These are phyloP conservation scores for Hypomecis punctinalis DNA, from an alignment of 2,888 invertebrate species.

Conservation along the genomic window DNA sequence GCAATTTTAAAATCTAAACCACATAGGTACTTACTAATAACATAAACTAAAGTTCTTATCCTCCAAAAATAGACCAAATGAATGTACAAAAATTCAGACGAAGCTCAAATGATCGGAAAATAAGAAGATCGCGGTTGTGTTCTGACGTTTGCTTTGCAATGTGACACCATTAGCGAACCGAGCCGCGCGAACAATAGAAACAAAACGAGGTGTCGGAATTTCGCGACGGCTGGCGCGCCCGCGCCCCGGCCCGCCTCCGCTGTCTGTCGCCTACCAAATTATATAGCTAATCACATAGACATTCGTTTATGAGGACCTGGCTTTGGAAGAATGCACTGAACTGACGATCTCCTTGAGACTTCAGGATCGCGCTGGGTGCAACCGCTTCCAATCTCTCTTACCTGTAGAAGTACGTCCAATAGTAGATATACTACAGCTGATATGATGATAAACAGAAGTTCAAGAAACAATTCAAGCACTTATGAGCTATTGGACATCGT, in stretches of 20 bases:
- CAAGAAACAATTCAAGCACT: no score
- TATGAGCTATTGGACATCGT: no score
- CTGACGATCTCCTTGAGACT: no score
- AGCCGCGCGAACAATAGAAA: constrained; percentile 68
- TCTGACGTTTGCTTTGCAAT: constrained; percentile 75
- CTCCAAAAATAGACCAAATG: constrained; percentile 2
- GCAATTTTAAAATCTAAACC: no score
- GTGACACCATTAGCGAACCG: constrained; percentile 78
- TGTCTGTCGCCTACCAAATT: constrained; percentile 37
- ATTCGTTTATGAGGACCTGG: no score
- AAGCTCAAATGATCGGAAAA: constrained; percentile 63
- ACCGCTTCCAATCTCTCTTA: no score
- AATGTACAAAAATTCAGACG: constrained; percentile 51
- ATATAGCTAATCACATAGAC: constrained; percentile 14
- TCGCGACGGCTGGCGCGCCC: constrained; percentile 59
- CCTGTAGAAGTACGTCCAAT: no score
- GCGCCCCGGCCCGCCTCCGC: constrained; percentile 34
- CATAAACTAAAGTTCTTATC: background rate
- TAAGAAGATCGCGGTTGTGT: constrained; percentile 43
- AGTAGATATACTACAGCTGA: no score
- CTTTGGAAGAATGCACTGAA: no score
- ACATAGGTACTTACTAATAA: no score
- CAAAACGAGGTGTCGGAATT: constrained; percentile 70
- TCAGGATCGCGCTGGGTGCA: no score
- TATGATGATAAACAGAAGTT: no score